These are phyloP conservation scores for Falco columbarius DNA, from an alignment of 2,797 vertebrate species.

Conservation along the genomic window DNA sequence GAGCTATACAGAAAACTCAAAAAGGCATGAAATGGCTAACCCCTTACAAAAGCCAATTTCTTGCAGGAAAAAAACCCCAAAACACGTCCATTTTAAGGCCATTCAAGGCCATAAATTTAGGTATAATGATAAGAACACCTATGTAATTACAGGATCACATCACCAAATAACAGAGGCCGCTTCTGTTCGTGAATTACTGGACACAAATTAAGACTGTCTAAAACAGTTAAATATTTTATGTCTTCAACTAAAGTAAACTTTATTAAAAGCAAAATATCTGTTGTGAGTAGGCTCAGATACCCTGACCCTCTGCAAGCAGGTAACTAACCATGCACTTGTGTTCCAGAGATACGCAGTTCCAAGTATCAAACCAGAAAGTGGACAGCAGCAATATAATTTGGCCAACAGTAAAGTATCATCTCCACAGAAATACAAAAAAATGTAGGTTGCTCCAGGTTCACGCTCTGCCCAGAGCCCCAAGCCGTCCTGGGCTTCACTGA, in stretches of 20 bases:
- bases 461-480: background rate
- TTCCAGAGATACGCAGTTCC: background rate
- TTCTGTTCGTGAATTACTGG: background rate
- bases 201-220: background rate
- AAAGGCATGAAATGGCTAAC: background rate
- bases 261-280: background rate
- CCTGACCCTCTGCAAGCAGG: background rate
- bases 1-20: background rate
- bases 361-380: fast-evolving
- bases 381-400: background rate
- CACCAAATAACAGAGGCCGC: background rate
- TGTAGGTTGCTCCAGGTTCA: background rate
- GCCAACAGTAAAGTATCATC: background rate
- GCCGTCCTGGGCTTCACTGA: background rate
- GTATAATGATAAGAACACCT: background rate
- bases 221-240: background rate
- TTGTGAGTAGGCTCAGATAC: fast-evolving
- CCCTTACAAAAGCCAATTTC: background rate
- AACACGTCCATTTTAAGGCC: background rate
- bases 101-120: background rate
- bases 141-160: background rate
- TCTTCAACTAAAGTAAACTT: background rate
- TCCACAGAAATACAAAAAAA: background rate
- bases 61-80: background rate
- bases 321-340: fast-evolving